Evolutionary conservation across 2,888 invertebrate genomes (phyloP), one percentile per base, ranked within the genome.

Genomic region (Polydesmus complanatus): DNA sequence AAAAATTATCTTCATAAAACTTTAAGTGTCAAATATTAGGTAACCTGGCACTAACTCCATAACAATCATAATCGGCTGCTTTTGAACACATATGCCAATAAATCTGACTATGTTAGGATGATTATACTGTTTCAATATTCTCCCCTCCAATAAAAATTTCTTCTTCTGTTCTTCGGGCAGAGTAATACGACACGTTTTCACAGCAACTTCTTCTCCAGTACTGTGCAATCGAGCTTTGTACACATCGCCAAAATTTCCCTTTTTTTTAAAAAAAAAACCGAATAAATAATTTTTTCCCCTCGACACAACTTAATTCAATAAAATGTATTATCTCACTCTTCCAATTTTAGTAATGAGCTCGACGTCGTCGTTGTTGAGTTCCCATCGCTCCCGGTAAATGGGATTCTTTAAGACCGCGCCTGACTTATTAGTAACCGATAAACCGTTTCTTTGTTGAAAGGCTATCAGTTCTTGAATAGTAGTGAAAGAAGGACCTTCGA

Each of bases 231-330:
- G 82, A 2, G 94, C 95, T 74, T 89, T 88, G 77, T 92, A 94
- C 1, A 96, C 96, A 75, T 96, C 95, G 1, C 96, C 96, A 75
- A 96, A 96, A 74, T 96, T 95, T 55, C 96, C 96, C 94, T 95
- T 67, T 8, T 8, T n/a, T n/a, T n/a, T n/a, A n/a, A n/a, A 72
- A 60, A 70, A 68, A 59, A 22, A 27, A 57, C 58, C 27, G 27
- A 47, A 53, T 19, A 14, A 1, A n/a, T n/a, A n/a, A n/a, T n/a
- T n/a, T n/a, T n/a, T n/a, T n/a, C n/a, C n/a, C n/a, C n/a, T n/a
- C n/a, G n/a, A n/a, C n/a, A n/a, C n/a, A n/a, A n/a, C n/a, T n/a
- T n/a, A n/a, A n/a, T n/a, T n/a, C n/a, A n/a, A n/a, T 8, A 22
- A 21, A 5, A n/a, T 21, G 52, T 51, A 51, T 19, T 54, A 54